Conservation (phyloP, 2,113 vertebrate species). For the Melanocharis versteri region DNA sequence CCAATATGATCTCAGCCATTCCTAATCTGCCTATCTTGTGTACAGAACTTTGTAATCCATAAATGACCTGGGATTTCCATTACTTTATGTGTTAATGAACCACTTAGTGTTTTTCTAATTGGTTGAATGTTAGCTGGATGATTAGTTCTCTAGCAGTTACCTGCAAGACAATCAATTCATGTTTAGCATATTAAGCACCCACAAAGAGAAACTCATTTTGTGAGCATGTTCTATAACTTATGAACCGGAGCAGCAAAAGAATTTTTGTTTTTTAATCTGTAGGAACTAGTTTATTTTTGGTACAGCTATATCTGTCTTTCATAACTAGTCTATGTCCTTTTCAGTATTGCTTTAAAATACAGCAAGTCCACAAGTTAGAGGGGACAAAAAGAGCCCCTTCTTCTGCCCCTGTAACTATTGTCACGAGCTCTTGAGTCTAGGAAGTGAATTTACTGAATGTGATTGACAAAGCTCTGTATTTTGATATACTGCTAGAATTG, state of each 20-base stretch:
- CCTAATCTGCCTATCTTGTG: neutral
- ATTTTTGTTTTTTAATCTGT: neutral
- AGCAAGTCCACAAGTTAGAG: neutral
- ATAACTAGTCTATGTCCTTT: neutral
- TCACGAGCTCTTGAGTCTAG: neutral
- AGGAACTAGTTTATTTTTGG: neutral
- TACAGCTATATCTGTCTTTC: neutral
- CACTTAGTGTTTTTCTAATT: neutral
- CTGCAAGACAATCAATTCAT: slow-evolving; percentile 18
- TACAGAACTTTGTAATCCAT: neutral
- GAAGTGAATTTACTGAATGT: neutral
- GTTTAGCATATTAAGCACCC: neutral
- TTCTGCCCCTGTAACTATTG: neutral
- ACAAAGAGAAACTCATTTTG: neutral
- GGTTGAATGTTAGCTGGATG: neutral
- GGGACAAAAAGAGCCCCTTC: neutral
- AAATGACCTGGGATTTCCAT: neutral
- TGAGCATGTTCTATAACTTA: neutral
- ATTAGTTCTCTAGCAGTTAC: neutral
- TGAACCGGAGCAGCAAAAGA: neutral
- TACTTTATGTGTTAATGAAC: neutral
- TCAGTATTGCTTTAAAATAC: neutral
- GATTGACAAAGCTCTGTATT: neutral
- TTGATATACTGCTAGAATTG: neutral
- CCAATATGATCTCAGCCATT: neutral